A percentile compares a stretch with the other conserved stretches of the same genome.
Conservation (phyloP, 2,888 invertebrate genomes). For the Graphium colonna region DNA sequence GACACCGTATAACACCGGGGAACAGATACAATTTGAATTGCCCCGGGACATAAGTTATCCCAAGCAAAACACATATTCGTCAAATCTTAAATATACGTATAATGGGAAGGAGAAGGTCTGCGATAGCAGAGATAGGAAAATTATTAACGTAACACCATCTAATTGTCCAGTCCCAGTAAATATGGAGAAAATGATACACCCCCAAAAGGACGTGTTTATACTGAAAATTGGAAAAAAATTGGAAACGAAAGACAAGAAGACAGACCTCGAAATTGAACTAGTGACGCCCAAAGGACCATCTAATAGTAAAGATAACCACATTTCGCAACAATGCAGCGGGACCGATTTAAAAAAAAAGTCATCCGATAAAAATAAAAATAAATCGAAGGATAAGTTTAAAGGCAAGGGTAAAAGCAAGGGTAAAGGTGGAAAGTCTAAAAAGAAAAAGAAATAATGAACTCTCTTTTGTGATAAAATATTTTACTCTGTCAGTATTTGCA, state of each 20-base stretch:
- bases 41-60: slow-evolving; percentile 49
- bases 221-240: slow-evolving; percentile 71
- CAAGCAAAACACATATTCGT: slow-evolving; percentile 46
- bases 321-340: slow-evolving; percentile 51
- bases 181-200: slow-evolving; percentile 59
- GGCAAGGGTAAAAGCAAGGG: slow-evolving; percentile 32
- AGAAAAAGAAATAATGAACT: slow-evolving; percentile 33
- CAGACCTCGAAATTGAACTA: slow-evolving; percentile 70
- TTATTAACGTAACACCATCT: slow-evolving; percentile 63
- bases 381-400: slow-evolving; percentile 32
- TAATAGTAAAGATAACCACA: slow-evolving; percentile 37
- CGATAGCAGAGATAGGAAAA: slow-evolving; percentile 44
- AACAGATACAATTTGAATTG: slow-evolving; percentile 67
- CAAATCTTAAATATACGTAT: slow-evolving; percentile 61
- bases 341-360: slow-evolving; percentile 36
- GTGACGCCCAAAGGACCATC: slow-evolving; percentile 61
- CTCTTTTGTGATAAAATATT: too few species aligned
- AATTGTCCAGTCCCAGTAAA: slow-evolving; percentile 63
- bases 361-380: slow-evolving; percentile 15
- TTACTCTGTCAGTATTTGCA: not conserved
- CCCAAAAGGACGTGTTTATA: slow-evolving; percentile 68
- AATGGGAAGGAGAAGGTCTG: slow-evolving; percentile 45
- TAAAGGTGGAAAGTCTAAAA: slow-evolving; percentile 33
- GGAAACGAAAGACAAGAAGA: slow-evolving; percentile 68
- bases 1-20: slow-evolving; percentile 58